Evolutionary conservation across 2,888 invertebrate genomes (phyloP).

Genomic region (Lumbricus terrestris): DNA sequence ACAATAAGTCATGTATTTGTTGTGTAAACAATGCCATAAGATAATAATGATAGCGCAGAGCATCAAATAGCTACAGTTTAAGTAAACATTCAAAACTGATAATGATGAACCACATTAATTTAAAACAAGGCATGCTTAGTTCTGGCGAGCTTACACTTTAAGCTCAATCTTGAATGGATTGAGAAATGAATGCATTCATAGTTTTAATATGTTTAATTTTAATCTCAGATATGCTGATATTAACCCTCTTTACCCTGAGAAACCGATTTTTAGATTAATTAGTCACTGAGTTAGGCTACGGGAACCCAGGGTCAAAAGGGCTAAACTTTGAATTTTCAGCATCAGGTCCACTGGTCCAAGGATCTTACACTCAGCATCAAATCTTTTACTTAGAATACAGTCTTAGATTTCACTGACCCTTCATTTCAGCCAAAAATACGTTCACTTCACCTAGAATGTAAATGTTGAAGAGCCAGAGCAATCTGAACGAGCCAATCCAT

Average conservation of each 20-base stretch:
- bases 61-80: not conserved
- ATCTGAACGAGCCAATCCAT: constrained; percentile 17
- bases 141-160: not conserved
- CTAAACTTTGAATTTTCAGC: no score
- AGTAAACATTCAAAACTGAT: not conserved
- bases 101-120: not conserved
- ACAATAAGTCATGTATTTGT: not conserved
- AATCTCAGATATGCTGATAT: not conserved
- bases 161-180: not conserved
- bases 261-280: no score
- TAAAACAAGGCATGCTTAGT: not conserved
- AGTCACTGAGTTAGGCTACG: no score
- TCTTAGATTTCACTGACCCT: not conserved
- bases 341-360: no score
- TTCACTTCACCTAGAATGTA: constrained; percentile 9
- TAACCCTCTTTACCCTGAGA: not conserved
- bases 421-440: not conserved
- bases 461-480: not conserved
- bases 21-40: not conserved
- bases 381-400: not conserved
- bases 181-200: not conserved
- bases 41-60: not conserved
- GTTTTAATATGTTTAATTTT: not conserved
- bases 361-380: no score
- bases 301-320: no score